Conservation (phyloP, 2,113 vertebrate genomes). For the Pangasianodon gigas region DNA sequence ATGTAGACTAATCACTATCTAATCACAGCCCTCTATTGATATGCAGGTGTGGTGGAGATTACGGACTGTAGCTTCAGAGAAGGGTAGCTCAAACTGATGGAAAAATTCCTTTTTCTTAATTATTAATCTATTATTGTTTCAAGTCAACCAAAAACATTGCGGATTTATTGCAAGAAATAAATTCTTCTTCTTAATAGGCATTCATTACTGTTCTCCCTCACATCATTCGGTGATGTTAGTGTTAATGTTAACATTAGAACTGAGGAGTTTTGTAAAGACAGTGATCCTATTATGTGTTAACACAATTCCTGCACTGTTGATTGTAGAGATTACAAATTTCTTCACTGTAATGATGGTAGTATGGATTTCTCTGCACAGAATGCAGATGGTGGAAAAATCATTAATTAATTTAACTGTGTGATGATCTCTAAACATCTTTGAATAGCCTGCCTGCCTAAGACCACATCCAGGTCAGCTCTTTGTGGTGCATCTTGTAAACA, state of each 20-base stretch:
- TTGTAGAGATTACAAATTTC: neutral
- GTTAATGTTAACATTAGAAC: neutral
- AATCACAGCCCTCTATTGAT: constrained; percentile 7
- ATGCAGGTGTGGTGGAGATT: neutral
- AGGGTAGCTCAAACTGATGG: neutral
- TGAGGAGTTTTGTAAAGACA: neutral
- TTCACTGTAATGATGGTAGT: neutral
- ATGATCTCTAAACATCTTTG: neutral
- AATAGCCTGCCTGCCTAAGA: neutral
- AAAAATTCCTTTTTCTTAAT: neutral
- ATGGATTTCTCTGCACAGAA: neutral
- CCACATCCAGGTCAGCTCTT: neutral
- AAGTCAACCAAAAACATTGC: neutral
- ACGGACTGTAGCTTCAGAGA: neutral
- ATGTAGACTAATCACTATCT: neutral
- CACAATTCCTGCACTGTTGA: neutral
- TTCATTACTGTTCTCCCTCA: neutral
- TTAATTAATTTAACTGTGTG: neutral
- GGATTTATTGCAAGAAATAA: neutral
- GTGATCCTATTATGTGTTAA: neutral
- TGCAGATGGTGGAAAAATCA: neutral
- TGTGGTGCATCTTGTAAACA: neutral
- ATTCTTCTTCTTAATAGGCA: neutral
- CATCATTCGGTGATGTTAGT: neutral
- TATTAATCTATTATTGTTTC: neutral